These are phyloP conservation scores for Fulmarus glacialis DNA, from an alignment of 2,113 vertebrate species.

Conservation along the genomic window DNA sequence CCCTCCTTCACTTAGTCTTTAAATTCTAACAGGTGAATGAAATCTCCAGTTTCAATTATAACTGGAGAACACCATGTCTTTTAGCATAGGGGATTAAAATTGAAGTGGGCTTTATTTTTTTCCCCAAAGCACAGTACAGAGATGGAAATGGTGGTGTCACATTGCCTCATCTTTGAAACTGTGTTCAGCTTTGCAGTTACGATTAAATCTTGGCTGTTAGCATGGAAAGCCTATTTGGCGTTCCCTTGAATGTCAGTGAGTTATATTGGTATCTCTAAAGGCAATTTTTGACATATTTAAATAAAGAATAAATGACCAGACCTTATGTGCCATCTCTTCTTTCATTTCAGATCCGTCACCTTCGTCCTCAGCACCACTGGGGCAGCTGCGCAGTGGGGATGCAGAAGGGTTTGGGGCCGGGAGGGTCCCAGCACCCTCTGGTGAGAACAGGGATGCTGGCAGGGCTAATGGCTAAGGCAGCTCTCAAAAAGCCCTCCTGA, in stretches of 20 bases:
- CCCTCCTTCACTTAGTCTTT: neutral
- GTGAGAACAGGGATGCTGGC: neutral
- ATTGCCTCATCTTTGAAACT: conserved; percentile 34
- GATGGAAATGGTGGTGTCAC: conserved; percentile 21
- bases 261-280: neutral
- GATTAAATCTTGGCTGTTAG: conserved; percentile 19
- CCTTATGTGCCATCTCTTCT: neutral
- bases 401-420: neutral
- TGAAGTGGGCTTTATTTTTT: neutral
- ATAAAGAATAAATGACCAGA: neutral
- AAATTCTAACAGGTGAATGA: neutral
- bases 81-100: neutral
- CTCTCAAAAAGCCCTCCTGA: neutral
- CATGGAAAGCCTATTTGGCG: neutral
- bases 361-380: neutral
- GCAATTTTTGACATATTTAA: neutral
- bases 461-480: neutral
- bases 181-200: conserved; percentile 26
- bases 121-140: neutral
- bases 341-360: neutral
- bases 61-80: neutral
- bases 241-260: conserved; percentile 7
- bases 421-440: neutral
- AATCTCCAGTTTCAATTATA: neutral
- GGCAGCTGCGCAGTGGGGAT: neutral